These are phyloP conservation scores for Linnaemya tessellans DNA, from an alignment of 2,888 invertebrate genomes.

Conservation along the genomic window DNA sequence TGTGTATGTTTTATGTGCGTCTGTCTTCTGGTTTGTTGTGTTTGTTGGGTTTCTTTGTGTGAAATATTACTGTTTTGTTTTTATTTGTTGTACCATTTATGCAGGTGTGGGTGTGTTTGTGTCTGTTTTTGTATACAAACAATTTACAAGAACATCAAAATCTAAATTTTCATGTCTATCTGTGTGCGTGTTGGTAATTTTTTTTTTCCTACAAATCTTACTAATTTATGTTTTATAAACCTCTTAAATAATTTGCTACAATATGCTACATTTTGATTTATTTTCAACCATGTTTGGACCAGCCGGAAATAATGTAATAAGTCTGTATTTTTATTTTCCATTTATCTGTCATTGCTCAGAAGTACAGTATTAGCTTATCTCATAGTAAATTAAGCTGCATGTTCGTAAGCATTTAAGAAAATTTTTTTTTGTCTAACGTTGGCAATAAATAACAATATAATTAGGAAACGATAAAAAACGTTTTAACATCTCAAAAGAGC, in stretches of 20 bases:
- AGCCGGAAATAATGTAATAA: slow-evolving; percentile 34
- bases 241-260: slow-evolving; percentile 73
- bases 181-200: neutral
- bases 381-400: slow-evolving; percentile 7
- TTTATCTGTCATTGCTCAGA: neutral
- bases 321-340: slow-evolving; percentile 11
- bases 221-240: slow-evolving; percentile 74
- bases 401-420: slow-evolving; percentile 2
- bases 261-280: slow-evolving; percentile 73
- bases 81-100: slow-evolving; percentile 12
- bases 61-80: slow-evolving; percentile 1
- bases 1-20: neutral
- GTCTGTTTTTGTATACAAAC: slow-evolving; percentile 2
- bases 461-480: neutral
- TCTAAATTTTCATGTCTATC: slow-evolving; percentile 14
- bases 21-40: neutral
- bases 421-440: neutral
- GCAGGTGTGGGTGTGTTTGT: neutral
- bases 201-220: slow-evolving; percentile 58
- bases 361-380: neutral
- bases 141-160: slow-evolving; percentile 12
- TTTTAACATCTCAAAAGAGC: neutral
- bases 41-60: slow-evolving; percentile 12
- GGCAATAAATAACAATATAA: neutral
- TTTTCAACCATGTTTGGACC: slow-evolving; percentile 26